Percentiles rank a stretch among this genome's conserved stretches.
Conservation (phyloP, 1,140 invertebrate species). For the Macrobrachium nipponense region DNA sequence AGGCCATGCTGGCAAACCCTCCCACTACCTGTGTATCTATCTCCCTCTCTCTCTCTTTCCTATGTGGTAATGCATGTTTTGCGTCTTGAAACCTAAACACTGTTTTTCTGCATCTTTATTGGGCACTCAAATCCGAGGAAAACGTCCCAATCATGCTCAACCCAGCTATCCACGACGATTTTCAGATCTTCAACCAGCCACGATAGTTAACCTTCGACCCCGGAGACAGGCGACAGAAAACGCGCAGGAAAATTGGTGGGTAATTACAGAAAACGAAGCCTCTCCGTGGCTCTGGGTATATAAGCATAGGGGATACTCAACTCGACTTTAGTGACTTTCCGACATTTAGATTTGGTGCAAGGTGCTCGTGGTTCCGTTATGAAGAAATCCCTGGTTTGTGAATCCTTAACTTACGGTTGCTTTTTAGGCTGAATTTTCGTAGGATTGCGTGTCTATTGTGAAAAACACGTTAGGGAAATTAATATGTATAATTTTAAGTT, state of each 20-base stretch:
- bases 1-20: no score
- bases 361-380: neutral
- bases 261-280: constrained; percentile 30
- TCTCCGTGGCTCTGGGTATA: neutral
- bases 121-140: neutral
- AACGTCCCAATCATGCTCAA: neutral
- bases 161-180: neutral
- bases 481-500: no score
- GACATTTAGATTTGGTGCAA: neutral
- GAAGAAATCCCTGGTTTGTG: constrained; percentile 12
- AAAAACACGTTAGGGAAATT: no score
- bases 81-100: no score
- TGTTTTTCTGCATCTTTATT: no score
- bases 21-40: neutral
- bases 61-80: no score
- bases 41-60: neutral
- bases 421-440: no score
- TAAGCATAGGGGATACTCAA: neutral
- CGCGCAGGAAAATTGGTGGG: neutral
- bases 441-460: no score
- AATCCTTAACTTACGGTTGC: neutral
- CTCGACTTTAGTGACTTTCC: no score
- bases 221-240: no score
- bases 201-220: no score
- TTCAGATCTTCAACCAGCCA: neutral